phyloP scores from a whole-genome alignment of 2,113 vertebrate genomes.

The Thunnus thynnus region DNA sequence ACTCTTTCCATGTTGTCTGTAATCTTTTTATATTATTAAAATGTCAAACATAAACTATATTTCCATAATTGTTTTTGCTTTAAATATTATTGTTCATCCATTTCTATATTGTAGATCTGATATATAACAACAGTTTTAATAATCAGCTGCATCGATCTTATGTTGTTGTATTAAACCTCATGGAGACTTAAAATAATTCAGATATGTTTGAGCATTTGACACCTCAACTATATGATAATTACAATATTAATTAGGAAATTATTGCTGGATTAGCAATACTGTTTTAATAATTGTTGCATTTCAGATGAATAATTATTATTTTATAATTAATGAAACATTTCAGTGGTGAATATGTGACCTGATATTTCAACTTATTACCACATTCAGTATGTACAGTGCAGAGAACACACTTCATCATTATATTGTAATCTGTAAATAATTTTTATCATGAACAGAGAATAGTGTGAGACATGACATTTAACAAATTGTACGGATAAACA shows the following conservation, averaged over 20 bases:
- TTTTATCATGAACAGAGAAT: not conserved
- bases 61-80: conserved; percentile 26
- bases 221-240: conserved; percentile 53
- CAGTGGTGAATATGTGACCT: conserved; percentile 48
- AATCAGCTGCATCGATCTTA: conserved; percentile 41
- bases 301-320: conserved; percentile 70
- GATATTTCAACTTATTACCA: conserved; percentile 47
- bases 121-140: conserved; percentile 23
- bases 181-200: conserved; percentile 40
- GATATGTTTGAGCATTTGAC: conserved; percentile 18
- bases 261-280: conserved; percentile 57
- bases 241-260: conserved; percentile 67
- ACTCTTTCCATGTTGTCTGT: not conserved
- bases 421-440: conserved; percentile 25
- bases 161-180: conserved; percentile 44
- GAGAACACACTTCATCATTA: not conserved
- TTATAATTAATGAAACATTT: conserved; percentile 65
- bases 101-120: conserved; percentile 14
- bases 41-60: not conserved
- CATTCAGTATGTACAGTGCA: not conserved
- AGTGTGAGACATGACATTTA: conserved; percentile 22
- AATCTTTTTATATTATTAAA: not conserved
- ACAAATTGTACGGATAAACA: conserved; percentile 40
- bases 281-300: conserved; percentile 69
- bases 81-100: conserved; percentile 9